Percentiles rank a stretch among this genome's conserved stretches.
Conservation (phyloP, 2,797 vertebrate species). For the Eupleurogrammus muticus region DNA sequence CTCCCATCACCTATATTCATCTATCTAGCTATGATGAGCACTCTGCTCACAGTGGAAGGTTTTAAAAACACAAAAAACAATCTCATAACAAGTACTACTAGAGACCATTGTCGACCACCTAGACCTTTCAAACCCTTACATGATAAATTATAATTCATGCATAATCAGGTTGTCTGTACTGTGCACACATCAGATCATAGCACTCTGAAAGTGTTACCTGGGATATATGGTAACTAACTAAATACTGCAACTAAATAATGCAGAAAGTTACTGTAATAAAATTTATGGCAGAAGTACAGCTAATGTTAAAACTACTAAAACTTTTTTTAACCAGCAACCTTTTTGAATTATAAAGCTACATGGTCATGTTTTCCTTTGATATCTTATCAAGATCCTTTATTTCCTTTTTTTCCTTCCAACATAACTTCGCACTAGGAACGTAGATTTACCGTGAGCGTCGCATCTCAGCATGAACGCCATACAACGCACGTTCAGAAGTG, state of each 20-base stretch:
- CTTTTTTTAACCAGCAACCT: too few relatives aligned
- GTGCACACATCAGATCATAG: too few relatives aligned
- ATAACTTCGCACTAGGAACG: background rate
- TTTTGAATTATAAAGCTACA: background rate
- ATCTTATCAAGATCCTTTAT: background rate
- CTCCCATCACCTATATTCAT: conserved; percentile 28
- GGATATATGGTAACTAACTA: too few relatives aligned
- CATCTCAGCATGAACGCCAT: conserved; percentile 26
- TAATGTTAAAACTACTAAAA: too few relatives aligned
- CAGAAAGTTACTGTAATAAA: too few relatives aligned
- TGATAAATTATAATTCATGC: background rate
- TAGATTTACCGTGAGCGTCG: conserved; percentile 6
- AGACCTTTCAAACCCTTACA: conserved; percentile 3
- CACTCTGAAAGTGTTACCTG: too few relatives aligned
- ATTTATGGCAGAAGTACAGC: too few relatives aligned
- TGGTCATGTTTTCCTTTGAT: background rate
- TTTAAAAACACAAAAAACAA: conserved; percentile 15
- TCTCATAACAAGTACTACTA: background rate
- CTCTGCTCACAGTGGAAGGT: conserved; percentile 11
- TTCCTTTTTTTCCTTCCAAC: background rate
- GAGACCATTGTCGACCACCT: background rate
- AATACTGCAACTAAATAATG: too few relatives aligned
- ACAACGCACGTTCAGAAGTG: conserved; percentile 23
- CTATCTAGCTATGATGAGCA: conserved; percentile 10
- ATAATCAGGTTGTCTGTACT: background rate